Evolutionary conservation across 2,797 vertebrate species (phyloP), one percentile per base, ranked within the genome.

Genomic region (Arnoldichthys spilopterus): DNA sequence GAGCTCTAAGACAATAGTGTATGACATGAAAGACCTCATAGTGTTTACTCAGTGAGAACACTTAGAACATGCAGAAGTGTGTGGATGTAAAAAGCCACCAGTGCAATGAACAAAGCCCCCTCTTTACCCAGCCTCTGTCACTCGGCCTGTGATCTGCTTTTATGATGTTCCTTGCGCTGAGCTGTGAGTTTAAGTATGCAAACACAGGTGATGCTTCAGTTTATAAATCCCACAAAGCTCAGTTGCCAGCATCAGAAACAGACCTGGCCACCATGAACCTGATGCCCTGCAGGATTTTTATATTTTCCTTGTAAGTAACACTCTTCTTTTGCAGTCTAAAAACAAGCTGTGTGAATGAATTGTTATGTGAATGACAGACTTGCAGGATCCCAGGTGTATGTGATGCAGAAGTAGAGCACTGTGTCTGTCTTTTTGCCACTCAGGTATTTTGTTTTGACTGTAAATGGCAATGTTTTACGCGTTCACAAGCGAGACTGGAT

Each of bases 401-500:
- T 59, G 20, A 11, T 68, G 11, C 30, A 59, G 30, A n/a, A 1
- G 43, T 13, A 28, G 4, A 37, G 85, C 15, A 54, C 70, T 58
- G 68, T 0, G 2, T 67, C n/a, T 81, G 37, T 22, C 32, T 81
- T 68, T 78, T 16, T 54, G 45, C 59, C 11, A 32, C 30, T 34
- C 63, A 87, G 86, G 26, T 28, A 34, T 53, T 71, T 80, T 13
- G 32, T 77, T 30, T 63, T 84, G 49, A 40, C 76, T 9, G 62
- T 83, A 34, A n/a, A 6, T 28, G 85, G 82, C n/a, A 74, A 45
- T 45, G 82, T 63, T 58, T 61, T 86, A 68, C 81, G 16, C 1
- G 59, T 81, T 81, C 85, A 89, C 79, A 84, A 86, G 68, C 82
- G 77, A 86, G 89, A 90, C 73, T 87, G 83, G 90, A 73, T 86